Percentiles rank a stretch among this genome's conserved stretches.
These are phyloP conservation scores for Galeopsomyia nigrocyanea DNA, from an alignment of 2,888 invertebrate species.

Conservation along the genomic window DNA sequence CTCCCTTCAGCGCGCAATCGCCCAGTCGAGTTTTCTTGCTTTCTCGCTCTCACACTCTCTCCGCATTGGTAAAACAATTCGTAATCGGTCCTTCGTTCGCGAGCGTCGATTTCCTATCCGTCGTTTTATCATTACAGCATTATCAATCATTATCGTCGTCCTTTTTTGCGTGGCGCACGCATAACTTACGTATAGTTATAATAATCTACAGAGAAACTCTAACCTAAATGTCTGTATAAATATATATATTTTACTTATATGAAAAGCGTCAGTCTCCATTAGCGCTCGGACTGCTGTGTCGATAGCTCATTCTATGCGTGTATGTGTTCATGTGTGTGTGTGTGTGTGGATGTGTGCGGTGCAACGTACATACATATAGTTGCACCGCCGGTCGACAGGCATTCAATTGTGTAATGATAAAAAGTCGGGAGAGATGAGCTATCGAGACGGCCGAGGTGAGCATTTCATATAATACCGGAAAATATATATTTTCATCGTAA, in stretches of 20 bases:
- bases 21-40: conserved; percentile 12
- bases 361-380: background rate
- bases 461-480: conserved; percentile 68
- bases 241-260: conserved; percentile 69
- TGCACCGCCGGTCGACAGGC: conserved; percentile 17
- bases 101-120: conserved; percentile 12
- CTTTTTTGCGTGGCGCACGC: conserved; percentile 36
- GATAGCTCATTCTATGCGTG: conserved; percentile 50
- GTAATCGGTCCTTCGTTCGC: conserved; percentile 15
- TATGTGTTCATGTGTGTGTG: no score
- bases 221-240: conserved; percentile 65
- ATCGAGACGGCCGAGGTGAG: conserved; percentile 61
- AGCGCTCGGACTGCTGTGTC: conserved; percentile 57
- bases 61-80: conserved; percentile 11
- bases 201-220: conserved; percentile 58
- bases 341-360: no score
- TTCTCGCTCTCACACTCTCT: conserved; percentile 22
- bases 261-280: conserved; percentile 68
- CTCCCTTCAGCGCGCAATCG: conserved; percentile 24
- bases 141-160: conserved; percentile 9
- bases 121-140: background rate
- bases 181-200: conserved; percentile 59
- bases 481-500: conserved; percentile 68
- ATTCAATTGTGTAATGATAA: conserved; percentile 27
- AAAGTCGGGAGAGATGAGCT: conserved; percentile 43